phyloP scores from a whole-genome alignment of 2,888 invertebrate genomes.

The Busseola fusca region DNA sequence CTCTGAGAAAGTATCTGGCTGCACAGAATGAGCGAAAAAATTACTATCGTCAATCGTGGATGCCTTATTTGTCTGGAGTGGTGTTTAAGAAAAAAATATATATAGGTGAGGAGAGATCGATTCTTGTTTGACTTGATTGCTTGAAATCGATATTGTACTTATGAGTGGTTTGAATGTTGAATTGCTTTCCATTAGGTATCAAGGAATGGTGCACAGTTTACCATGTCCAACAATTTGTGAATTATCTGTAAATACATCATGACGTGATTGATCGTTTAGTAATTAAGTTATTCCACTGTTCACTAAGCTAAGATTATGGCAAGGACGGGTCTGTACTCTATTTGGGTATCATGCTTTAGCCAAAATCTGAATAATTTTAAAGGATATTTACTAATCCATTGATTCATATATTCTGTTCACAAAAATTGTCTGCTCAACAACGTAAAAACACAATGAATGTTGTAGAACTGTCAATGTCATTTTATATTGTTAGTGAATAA shows the following conservation, averaged over 20 bases:
- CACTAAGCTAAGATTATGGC: not conserved
- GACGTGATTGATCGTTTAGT: not conserved
- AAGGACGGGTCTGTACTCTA: constrained; percentile 13
- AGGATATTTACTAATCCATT: not conserved
- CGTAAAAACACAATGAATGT: not conserved
- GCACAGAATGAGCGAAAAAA: constrained; percentile 76
- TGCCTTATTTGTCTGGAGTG: constrained; percentile 66
- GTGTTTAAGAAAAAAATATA: constrained; percentile 57
- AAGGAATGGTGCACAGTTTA: not conserved
- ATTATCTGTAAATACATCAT: not conserved
- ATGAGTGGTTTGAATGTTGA: not conserved
- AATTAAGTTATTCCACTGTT: not conserved
- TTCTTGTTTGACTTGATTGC: constrained; percentile 25
- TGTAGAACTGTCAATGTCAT: not conserved
- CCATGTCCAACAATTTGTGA: not conserved
- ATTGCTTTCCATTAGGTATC: not conserved
- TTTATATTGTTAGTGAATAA: not conserved
- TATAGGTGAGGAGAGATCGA: constrained; percentile 2
- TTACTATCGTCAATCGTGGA: constrained; percentile 71
- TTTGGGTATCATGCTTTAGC: not conserved
- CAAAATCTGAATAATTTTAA: not conserved
- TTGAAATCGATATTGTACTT: constrained; percentile 4
- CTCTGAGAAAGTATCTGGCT: constrained; percentile 72
- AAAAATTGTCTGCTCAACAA: not conserved
- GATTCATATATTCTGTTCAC: not conserved